Evolutionary conservation across 2,113 vertebrate species (phyloP).

Genomic region (Myotis lucifugus): DNA sequence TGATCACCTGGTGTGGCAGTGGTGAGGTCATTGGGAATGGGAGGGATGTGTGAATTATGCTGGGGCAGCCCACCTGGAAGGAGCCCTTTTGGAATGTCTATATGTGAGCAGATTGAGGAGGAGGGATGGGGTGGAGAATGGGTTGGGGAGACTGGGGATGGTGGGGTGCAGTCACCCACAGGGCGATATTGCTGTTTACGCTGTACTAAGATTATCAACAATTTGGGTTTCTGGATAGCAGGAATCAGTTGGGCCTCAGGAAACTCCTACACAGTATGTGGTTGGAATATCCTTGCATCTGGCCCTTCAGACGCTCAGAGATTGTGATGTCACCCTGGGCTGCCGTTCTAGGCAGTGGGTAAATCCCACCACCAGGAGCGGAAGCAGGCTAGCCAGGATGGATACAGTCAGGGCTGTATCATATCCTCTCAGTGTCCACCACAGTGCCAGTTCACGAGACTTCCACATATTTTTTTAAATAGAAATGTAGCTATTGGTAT

Average conservation of each 20-base stretch:
- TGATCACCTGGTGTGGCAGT: not conserved
- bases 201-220: not conserved
- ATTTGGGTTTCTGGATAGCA: not conserved
- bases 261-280: not conserved
- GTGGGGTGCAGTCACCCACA: not conserved
- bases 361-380: not conserved
- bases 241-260: not conserved
- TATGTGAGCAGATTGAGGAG: not conserved
- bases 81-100: not conserved
- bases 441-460: not conserved
- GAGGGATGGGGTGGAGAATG: not conserved
- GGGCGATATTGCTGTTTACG: not conserved
- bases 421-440: not conserved
- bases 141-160: not conserved
- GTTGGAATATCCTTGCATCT: not conserved
- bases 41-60: not conserved
- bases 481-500: not conserved
- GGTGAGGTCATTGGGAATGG: not conserved
- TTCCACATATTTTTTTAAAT: not conserved
- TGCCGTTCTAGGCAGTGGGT: not conserved
- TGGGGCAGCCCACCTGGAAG: not conserved
- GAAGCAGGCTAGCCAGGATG: not conserved
- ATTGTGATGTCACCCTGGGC: not conserved
- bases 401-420: not conserved
- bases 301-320: not conserved